Evolutionary conservation across 2,113 vertebrate species (phyloP), one percentile per base, ranked within the genome.

Genomic region (Oxyura jamaicensis): DNA sequence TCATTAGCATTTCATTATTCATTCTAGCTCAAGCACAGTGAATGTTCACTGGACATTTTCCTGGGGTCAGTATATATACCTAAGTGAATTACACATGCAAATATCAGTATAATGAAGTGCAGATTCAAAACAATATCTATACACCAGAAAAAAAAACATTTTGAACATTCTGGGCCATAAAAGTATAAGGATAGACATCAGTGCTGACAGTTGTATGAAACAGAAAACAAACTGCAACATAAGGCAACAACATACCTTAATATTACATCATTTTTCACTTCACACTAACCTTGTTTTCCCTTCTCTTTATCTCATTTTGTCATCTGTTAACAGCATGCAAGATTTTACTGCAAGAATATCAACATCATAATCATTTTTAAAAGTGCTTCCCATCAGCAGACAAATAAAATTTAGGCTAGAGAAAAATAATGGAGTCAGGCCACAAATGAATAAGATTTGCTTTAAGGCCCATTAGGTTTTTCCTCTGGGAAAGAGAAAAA

Each of bases 1-100:
- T 55, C 42, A 78, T 96, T 77, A 86, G 15, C 42, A 59, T 96
- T 81, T 95, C 42, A 86, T 91, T 95, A 86, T 59, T 77, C 52
- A 59, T 96, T 96, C 72, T 67, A 80, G 72, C 9, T 76, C n/a
- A 53, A 36, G 29, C 75, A 63, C 55, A 36, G 31, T 59, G 22
- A 67, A 76, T 66, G 14, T 76, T 94, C 95, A 16, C 33, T 62
- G 91, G 79, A 60, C 53, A 41, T 85, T 89, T 91, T 89, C 67
- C 41, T 79, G 22, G 63, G 81, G 48, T 79, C 78, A 63, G 3
- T 53, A 42, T 74, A 86, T 92, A 42, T 72, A 74, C 42, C 41
- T 87, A 69, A 84, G 74, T 89, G 81, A 93, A 92, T 56, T 84
- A 25, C 35, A 56, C 63, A 87, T 85, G 66, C 71, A 95, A 94